These are phyloP conservation scores for Hypena proboscidalis DNA, from an alignment of 2,888 invertebrate genomes.

Conservation along the genomic window DNA sequence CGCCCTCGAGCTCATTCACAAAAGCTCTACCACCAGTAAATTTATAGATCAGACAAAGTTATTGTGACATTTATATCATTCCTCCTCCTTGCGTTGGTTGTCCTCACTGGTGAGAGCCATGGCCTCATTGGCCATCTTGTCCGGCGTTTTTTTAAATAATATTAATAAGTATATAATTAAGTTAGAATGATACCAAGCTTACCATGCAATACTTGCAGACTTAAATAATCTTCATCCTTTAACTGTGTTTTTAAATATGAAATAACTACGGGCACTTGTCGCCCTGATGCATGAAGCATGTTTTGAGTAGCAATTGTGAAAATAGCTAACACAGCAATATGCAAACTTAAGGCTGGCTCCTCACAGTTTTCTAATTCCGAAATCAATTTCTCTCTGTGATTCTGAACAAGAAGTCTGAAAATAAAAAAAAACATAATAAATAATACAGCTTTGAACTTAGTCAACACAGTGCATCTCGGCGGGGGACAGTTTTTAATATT, in stretches of 20 bases:
- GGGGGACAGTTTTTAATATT: no score
- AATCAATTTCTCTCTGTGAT: conserved; percentile 92
- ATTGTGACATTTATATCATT: no score
- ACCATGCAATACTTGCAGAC: conserved; percentile 92
- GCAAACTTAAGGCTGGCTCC: conserved; percentile 92
- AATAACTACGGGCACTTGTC: conserved; percentile 94
- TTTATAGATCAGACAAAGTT: no score
- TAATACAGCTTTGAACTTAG: neutral
- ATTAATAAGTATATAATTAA: neutral
- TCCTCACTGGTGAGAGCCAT: no score
- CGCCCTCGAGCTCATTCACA: no score
- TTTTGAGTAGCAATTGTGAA: conserved; percentile 92
- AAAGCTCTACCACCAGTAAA: no score
- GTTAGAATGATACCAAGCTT: conserved; percentile 40
- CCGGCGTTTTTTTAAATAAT: neutral
- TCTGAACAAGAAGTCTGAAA: conserved; percentile 89
- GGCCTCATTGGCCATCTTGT: neutral
- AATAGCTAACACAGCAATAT: conserved; percentile 90
- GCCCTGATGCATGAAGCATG: conserved; percentile 96
- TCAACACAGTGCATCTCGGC: no score
- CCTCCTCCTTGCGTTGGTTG: no score
- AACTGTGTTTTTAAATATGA: conserved; percentile 89
- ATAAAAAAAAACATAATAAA: conserved; percentile 13
- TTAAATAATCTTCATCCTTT: conserved; percentile 86
- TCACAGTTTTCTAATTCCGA: conserved; percentile 90